Percentiles rank a stretch among this genome's conserved stretches.
Evolutionary conservation across 1,140 invertebrate species (phyloP).

Genomic region (Radopholus similis): DNA sequence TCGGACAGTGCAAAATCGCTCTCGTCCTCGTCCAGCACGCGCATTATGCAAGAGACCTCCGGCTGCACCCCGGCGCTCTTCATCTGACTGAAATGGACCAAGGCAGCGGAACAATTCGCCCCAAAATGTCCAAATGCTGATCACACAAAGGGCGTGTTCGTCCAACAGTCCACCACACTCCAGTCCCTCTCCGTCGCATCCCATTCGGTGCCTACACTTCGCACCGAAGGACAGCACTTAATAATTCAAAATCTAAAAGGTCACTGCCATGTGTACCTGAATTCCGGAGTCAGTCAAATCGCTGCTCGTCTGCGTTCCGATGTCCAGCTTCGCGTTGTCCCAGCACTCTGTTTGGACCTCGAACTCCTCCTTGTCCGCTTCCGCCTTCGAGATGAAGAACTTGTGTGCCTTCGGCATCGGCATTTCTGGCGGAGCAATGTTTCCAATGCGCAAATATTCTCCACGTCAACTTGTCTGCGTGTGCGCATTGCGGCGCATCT

Average conservation of each 20-base stretch:
- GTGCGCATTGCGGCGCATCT: slow-evolving; percentile 15
- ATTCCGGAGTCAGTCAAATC: slow-evolving; percentile 24
- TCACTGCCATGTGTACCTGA: slow-evolving; percentile 6
- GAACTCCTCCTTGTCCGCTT: slow-evolving; percentile 13
- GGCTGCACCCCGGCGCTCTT: slow-evolving; percentile 43
- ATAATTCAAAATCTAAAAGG: not conserved
- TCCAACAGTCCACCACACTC: slow-evolving; percentile 12
- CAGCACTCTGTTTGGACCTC: slow-evolving; percentile 29
- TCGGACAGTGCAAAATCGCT: not conserved
- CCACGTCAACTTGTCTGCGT: slow-evolving; percentile 16
- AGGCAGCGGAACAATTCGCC: not conserved
- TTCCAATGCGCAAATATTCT: not conserved
- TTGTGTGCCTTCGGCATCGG: slow-evolving; percentile 21
- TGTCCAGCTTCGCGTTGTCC: not conserved
- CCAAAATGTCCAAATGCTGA: not conserved
- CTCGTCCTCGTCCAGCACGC: slow-evolving; percentile 28
- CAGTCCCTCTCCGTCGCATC: not conserved
- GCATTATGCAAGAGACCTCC: slow-evolving; percentile 45
- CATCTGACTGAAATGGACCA: slow-evolving; percentile 8
- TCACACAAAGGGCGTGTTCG: slow-evolving; percentile 1
- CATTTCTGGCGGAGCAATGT: not conserved
- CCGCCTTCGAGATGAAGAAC: slow-evolving; percentile 20
- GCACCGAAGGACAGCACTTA: slow-evolving; percentile 4
- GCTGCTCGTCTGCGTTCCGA: slow-evolving; percentile 1
- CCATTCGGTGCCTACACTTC: slow-evolving; percentile 5